Base-by-base conservation (phyloP, 2,797 vertebrate species). In the Selene dorsalis region DNA sequence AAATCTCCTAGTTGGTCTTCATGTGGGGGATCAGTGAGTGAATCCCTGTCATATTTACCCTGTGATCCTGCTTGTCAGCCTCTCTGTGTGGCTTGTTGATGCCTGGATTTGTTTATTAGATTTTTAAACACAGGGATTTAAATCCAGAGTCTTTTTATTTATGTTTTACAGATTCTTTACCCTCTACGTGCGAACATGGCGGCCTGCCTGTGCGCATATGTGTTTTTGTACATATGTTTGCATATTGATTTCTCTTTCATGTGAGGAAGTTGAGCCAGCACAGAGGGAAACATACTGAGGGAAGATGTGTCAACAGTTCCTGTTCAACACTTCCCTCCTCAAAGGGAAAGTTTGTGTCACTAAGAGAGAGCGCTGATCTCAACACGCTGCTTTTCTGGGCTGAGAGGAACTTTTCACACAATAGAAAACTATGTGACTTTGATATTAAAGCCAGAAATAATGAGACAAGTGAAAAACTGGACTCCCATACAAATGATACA, bases 281-380 rank as follows among this genome's bases (percentile, higher is more conserved):
- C 65, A 76, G 83, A 72, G 79, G 87, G 88, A 92, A 93, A 87
- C 82, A 73, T 73, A 82, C 77, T 85, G 85, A 81, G 73, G 72
- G 81, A 87, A 90, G 86, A 91, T 87, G 84, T 89, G 86, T 86
- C 84, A 73, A 84, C 86, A 84, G 75, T 93, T 93, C 92, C 91
- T 91, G 84, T 85, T 72, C 16, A 65, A 73, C 81, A 84, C 88
- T 91, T 91, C 86, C 86, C 80, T 81, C 52, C 61, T 70, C 53
- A 55, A 60, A 85, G 80, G 75, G 88, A 91, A 91, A 84, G 80
- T 87, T 76, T 85, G 64, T 83, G 82, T 89, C 88, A 87, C 67
- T 10, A 56, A 41, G n/a, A 66, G 58, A 63, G 60, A 18, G 56
- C 32, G 67, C 57, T 79, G 48, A 56, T 70, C 66, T 79, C 4